Conservation (phyloP, 2,113 vertebrate genomes). For the Rattus norvegicus region GRCr8 NC_086026.1:29081001-29081500, state of each 20-base stretch:
- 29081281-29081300: background rate
- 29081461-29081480: background rate
- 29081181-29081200: background rate
- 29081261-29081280: background rate
- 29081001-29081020: background rate
- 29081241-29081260: background rate
- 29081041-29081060: background rate
- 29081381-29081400: background rate
- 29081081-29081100: too few species aligned
- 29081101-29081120: background rate
- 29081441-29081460: background rate
- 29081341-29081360: background rate
- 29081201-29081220: background rate
- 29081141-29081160: background rate
- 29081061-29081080: background rate
- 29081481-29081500: background rate
- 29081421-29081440: background rate
- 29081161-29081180: background rate
- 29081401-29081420: background rate
- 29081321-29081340: background rate
- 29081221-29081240: background rate
- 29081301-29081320: background rate
- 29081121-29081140: background rate
- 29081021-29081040: background rate
- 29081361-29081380: background rate